Evolutionary conservation across 1,140 invertebrate species (phyloP).

Genomic region (Stegodyphus mimosarum): DNA sequence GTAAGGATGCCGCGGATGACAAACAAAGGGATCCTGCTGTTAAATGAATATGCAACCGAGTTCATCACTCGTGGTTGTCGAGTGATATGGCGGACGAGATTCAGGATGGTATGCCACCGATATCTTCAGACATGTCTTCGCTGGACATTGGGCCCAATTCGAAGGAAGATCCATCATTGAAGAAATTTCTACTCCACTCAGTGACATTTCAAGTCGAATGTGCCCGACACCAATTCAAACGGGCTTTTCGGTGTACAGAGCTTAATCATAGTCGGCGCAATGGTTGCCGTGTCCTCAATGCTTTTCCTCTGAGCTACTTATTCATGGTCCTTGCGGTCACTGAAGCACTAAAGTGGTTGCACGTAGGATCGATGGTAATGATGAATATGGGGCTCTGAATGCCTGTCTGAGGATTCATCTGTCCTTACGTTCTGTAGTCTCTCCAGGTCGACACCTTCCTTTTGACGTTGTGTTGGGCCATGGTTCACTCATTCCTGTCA

Average conservation of each 20-base stretch:
- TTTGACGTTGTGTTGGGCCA: conserved; percentile 3
- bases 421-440: not conserved
- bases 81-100: not conserved
- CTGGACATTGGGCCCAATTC: not conserved
- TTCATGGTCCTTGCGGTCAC: not conserved
- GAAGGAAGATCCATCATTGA: not conserved
- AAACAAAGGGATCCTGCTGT: not conserved
- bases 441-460: not conserved
- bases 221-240: not conserved
- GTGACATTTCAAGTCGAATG: not conserved
- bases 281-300: not conserved
- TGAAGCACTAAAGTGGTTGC: not conserved
- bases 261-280: not conserved
- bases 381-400: not conserved
- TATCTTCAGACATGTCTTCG: not conserved
- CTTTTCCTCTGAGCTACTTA: not conserved
- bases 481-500: conserved; percentile 7
- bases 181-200: not conserved
- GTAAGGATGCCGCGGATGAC: not conserved
- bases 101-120: not conserved
- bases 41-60: not conserved
- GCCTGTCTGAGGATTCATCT: not conserved
- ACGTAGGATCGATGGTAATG: not conserved
- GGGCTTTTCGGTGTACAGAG: not conserved
- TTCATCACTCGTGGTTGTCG: not conserved